phyloP scores from a whole-genome alignment of 2,113 vertebrate genomes.

The Pelobates fuscus region DNA sequence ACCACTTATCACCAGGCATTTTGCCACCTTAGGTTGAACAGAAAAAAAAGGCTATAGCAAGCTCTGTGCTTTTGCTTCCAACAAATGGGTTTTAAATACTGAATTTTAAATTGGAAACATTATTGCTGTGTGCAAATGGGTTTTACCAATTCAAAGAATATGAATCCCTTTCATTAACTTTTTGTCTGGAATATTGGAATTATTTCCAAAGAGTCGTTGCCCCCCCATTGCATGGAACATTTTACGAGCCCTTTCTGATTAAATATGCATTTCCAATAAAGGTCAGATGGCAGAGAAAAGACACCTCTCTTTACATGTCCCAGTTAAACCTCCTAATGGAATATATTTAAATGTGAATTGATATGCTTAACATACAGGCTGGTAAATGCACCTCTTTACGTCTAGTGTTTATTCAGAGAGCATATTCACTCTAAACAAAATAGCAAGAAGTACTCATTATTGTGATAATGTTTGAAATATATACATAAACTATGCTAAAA shows the following conservation, averaged over 20 bases:
- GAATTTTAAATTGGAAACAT: not conserved
- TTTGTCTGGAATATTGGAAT: not conserved
- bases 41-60: no score
- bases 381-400: not conserved
- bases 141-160: not conserved
- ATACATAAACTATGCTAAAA: no score
- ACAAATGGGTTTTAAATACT: not conserved
- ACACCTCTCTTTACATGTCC: not conserved
- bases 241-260: conserved; percentile 10
- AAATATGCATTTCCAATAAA: conserved; percentile 3
- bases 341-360: not conserved
- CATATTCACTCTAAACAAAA: no score
- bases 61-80: not conserved
- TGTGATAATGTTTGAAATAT: no score
- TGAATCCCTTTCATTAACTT: conserved; percentile 2
- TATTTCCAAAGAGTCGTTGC: not conserved
- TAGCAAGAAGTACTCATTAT: no score
- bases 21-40: no score
- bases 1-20: no score
- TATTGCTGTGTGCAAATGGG: not conserved
- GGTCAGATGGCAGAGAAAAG: not conserved
- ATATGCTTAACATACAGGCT: not conserved
- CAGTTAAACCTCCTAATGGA: conserved; percentile 5
- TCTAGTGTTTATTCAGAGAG: not conserved
- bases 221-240: not conserved